Evolutionary conservation across 2,888 invertebrate genomes (phyloP).

Genomic region (Cheilosia pagana): DNA sequence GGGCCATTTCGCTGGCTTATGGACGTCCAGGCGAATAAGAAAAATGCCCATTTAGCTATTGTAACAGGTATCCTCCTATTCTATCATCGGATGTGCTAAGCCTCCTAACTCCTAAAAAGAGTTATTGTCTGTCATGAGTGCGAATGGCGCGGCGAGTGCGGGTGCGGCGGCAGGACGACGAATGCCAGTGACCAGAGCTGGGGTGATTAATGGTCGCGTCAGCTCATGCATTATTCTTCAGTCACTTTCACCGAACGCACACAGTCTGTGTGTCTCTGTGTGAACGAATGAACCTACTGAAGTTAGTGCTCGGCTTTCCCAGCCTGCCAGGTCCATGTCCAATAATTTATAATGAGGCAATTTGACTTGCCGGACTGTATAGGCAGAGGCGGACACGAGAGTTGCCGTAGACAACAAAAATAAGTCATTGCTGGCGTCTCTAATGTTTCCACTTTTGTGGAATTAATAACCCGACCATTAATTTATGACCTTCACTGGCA

Average conservation of each 20-base stretch:
- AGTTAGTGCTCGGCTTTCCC: too few relatives aligned
- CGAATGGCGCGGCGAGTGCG: not conserved
- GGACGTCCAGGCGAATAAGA: constrained; percentile 33
- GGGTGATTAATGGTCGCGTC: constrained; percentile 44
- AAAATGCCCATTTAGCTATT: constrained; percentile 47
- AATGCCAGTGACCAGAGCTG: constrained; percentile 7
- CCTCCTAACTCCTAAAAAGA: constrained; percentile 33
- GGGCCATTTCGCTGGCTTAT: constrained; percentile 44
- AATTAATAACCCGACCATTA: constrained; percentile 69
- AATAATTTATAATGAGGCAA: constrained; percentile 62
- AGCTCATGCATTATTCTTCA: constrained; percentile 50
- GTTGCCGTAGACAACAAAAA: constrained; percentile 40
- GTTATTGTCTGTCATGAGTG: constrained; percentile 37
- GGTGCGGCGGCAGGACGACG: not conserved
- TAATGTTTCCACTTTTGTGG: constrained; percentile 65
- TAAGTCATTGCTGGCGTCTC: constrained; percentile 59
- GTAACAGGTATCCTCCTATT: constrained; percentile 46
- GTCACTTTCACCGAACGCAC: constrained; percentile 21
- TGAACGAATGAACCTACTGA: not conserved
- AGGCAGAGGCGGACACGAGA: not conserved
- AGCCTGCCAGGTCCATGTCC: constrained; percentile 27
- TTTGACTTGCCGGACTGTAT: constrained; percentile 10
- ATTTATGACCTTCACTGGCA: constrained; percentile 59
- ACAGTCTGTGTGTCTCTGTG: not conserved
- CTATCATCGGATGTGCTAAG: constrained; percentile 43